Percentiles rank a stretch among this genome's conserved stretches.
These are phyloP conservation scores for Amiota communis DNA, from an alignment of 2,888 invertebrate species.

Conservation along the genomic window DNA sequence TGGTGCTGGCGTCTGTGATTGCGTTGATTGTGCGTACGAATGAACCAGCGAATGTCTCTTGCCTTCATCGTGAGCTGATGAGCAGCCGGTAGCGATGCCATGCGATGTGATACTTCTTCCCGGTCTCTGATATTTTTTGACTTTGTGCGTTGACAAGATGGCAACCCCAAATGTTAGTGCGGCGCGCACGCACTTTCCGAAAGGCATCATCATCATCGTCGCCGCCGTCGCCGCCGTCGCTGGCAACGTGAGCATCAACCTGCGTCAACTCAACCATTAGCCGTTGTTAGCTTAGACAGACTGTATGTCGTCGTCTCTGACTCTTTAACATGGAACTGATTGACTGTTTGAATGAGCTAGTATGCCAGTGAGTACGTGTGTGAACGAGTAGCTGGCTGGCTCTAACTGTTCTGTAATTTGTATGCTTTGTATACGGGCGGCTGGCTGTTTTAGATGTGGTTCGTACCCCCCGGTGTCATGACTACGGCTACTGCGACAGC, in stretches of 20 bases:
- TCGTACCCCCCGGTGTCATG: neutral
- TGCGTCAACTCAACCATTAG: too few relatives aligned
- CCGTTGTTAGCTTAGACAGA: too few relatives aligned
- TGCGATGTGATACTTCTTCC: neutral
- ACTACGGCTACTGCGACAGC: neutral
- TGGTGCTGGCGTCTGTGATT: neutral
- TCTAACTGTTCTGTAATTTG: neutral
- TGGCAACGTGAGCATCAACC: too few relatives aligned
- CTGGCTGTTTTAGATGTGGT: too few relatives aligned
- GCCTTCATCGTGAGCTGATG: neutral
- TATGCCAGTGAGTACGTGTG: too few relatives aligned
- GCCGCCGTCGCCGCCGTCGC: neutral
- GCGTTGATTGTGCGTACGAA: slow-evolving; percentile 2
- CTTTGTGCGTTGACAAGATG: neutral
- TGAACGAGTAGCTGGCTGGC: neutral
- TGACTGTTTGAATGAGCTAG: slow-evolving; percentile 19
- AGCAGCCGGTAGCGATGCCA: neutral
- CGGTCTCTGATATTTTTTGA: neutral
- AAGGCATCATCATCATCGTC: neutral
- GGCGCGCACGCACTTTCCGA: slow-evolving; percentile 14
- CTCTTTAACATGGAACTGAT: neutral
- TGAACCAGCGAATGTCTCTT: neutral
- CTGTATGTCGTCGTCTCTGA: neutral
- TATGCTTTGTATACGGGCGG: neutral
- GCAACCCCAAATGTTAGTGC: neutral